Evolutionary conservation across 2,888 invertebrate species (phyloP).

Genomic region (Monoplex corrugatus): DNA sequence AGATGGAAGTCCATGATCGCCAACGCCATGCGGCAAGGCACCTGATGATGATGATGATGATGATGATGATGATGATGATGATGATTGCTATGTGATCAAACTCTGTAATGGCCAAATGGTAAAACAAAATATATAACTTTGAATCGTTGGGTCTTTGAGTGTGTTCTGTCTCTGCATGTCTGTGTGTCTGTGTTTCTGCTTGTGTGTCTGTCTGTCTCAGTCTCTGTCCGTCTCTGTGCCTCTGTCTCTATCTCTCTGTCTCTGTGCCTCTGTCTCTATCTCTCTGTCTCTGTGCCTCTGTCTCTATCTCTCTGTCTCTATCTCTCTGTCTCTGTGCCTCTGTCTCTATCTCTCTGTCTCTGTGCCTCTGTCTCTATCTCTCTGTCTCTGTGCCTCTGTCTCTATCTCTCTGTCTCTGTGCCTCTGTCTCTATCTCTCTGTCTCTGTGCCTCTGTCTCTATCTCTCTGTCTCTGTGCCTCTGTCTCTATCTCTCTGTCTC

Average conservation of each 20-base stretch:
- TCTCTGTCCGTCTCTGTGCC: background rate
- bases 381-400: background rate
- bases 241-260: background rate
- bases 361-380: background rate
- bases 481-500: background rate
- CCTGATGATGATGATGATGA: no score
- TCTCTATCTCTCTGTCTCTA: background rate
- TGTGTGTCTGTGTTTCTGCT: background rate
- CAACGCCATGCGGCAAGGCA: no score
- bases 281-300: background rate
- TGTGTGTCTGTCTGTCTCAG: background rate
- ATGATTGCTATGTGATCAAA: no score
- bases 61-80: no score
- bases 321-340: background rate
- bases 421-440: background rate
- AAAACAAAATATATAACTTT: no score
- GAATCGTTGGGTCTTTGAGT: background rate
- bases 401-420: background rate
- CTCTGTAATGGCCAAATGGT: no score
- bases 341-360: background rate
- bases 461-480: background rate
- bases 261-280: background rate
- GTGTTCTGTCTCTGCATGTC: background rate
- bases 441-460: background rate
- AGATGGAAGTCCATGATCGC: no score